These are phyloP conservation scores for Nasonia giraulti DNA, from an alignment of 1,140 invertebrate genomes.

Conservation along the genomic window DNA sequence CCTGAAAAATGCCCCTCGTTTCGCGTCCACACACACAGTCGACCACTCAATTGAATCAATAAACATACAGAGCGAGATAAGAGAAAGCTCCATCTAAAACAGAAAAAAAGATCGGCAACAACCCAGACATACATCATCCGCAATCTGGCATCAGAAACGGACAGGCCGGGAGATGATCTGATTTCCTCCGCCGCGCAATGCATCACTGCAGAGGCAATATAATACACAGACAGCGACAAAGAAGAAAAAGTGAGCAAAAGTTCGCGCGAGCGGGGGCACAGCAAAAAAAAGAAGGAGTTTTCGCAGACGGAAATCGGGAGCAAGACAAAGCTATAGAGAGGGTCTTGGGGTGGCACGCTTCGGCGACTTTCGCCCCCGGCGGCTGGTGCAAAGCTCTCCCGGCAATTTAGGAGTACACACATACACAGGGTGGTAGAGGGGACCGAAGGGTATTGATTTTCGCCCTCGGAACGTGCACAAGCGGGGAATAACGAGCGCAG, in stretches of 20 bases:
- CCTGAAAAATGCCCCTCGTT: constrained; percentile 26
- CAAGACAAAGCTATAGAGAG: background rate
- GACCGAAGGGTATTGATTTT: constrained; percentile 51
- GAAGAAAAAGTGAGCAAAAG: background rate
- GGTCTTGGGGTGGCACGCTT: constrained; percentile 54
- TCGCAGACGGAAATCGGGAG: constrained; percentile 26
- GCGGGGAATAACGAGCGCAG: background rate
- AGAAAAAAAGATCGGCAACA: constrained; percentile 2
- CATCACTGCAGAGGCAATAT: background rate
- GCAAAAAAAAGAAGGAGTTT: background rate
- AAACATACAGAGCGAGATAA: constrained; percentile 20
- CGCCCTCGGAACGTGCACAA: background rate
- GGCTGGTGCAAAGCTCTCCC: constrained; percentile 44
- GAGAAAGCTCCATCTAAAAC: background rate
- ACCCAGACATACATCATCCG: constrained; percentile 5
- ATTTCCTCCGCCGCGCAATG: constrained; percentile 8
- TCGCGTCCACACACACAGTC: background rate
- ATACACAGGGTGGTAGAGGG: background rate
- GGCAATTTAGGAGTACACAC: constrained; percentile 36
- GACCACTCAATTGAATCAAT: constrained; percentile 41
- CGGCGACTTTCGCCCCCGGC: constrained; percentile 47
- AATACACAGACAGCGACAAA: background rate
- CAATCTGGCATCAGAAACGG: constrained; percentile 15
- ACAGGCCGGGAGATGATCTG: constrained; percentile 17
- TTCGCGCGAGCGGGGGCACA: too few relatives aligned